Percentiles rank a stretch among this genome's conserved stretches.
Evolutionary conservation across 2,888 invertebrate species (phyloP).

Genomic region (Oxycera nigricornis): DNA sequence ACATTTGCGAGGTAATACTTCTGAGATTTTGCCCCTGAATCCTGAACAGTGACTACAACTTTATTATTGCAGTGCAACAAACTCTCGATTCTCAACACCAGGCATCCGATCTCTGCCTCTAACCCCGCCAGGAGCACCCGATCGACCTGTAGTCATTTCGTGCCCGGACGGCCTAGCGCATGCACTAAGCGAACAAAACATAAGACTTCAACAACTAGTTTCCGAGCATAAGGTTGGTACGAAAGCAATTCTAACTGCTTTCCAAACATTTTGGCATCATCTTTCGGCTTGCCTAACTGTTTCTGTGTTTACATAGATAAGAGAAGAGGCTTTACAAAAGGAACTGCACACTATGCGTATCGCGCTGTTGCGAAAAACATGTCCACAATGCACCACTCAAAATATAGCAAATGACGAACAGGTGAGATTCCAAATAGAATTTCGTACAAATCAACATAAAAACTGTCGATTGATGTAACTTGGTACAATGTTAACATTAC

Average conservation of each 20-base stretch:
- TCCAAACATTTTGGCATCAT: not conserved
- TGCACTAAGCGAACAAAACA: slow-evolving; percentile 61
- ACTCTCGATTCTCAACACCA: slow-evolving; percentile 56
- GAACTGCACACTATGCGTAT: slow-evolving; percentile 81
- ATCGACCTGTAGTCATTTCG: slow-evolving; percentile 57
- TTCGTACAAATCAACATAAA: too few species aligned
- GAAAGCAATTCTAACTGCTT: not conserved
- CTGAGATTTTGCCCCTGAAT: not conserved
- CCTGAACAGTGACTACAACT: not conserved
- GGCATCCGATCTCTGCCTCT: slow-evolving; percentile 61
- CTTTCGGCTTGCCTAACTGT: slow-evolving; percentile 32
- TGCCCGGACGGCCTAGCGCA: slow-evolving; percentile 62
- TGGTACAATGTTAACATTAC: not conserved
- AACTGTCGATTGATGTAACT: not conserved
- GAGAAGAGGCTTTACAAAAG: slow-evolving; percentile 77
- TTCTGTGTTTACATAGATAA: slow-evolving; percentile 65
- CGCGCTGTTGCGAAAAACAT: slow-evolving; percentile 68
- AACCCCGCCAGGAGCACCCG: slow-evolving; percentile 65
- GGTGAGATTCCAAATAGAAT: too few species aligned
- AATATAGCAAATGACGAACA: slow-evolving; percentile 61
- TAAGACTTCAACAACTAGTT: slow-evolving; percentile 81
- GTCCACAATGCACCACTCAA: slow-evolving; percentile 70
- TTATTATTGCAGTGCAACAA: slow-evolving; percentile 51
- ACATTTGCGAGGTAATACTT: slow-evolving; percentile 53
- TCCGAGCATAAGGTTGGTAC: slow-evolving; percentile 75